phyloP scores from a whole-genome alignment of 2,797 vertebrate genomes.

The Melanotaenia pygmaea region DNA sequence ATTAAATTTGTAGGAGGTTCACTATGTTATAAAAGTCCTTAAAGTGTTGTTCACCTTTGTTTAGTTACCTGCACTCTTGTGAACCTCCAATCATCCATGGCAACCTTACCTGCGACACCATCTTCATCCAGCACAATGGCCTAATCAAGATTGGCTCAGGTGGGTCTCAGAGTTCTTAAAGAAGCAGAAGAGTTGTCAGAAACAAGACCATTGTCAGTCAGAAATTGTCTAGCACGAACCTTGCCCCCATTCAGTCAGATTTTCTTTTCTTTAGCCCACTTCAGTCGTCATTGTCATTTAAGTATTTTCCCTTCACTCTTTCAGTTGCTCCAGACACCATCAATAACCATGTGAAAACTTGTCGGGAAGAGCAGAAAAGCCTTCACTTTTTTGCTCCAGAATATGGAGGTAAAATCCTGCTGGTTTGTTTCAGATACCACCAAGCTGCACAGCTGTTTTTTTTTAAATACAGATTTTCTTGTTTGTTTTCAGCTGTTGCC shows the following conservation, averaged over 20 bases:
- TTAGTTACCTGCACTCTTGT: slow-evolving; percentile 96
- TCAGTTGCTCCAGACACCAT: slow-evolving; percentile 97
- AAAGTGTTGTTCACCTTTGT: not conserved
- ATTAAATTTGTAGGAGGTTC: not conserved
- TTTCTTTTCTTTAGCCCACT: not conserved
- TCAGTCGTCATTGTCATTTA: not conserved
- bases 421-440: not conserved
- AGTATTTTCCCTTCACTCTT: slow-evolving; percentile 7
- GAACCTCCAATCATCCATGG: slow-evolving; percentile 98
- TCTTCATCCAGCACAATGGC: slow-evolving; percentile 99
- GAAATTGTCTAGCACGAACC: not conserved
- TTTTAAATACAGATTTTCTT: slow-evolving; percentile 25
- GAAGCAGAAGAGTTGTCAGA: not conserved
- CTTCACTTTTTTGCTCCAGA: slow-evolving; percentile 99
- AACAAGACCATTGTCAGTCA: not conserved
- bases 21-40: not conserved
- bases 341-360: slow-evolving; percentile 99
- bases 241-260: no score
- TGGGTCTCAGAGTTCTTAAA: slow-evolving; percentile 60
- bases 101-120: slow-evolving; percentile 98
- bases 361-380: slow-evolving; percentile 98
- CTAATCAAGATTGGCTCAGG: slow-evolving; percentile 99
- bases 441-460: not conserved
- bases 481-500: slow-evolving; percentile 88
- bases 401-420: slow-evolving; percentile 88